Percentiles rank a stretch among this genome's conserved stretches.
These are phyloP conservation scores for Podarcis lilfordi DNA, from an alignment of 2,797 vertebrate genomes.

Conservation along the genomic window DNA sequence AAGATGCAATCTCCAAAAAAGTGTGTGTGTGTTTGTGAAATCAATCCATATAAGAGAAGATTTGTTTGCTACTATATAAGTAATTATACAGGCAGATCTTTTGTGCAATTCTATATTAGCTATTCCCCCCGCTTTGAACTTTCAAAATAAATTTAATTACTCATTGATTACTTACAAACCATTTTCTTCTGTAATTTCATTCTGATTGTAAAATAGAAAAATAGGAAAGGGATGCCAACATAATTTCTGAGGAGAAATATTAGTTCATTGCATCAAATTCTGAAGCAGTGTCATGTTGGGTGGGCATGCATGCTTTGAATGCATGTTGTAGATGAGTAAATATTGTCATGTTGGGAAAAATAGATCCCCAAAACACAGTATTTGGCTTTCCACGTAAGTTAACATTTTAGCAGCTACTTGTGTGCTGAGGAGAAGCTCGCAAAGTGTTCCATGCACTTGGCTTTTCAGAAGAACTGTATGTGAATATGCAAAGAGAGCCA, in stretches of 20 bases:
- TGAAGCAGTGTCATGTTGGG: constrained; percentile 20
- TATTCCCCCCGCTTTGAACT: constrained; percentile 54
- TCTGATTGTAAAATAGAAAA: constrained; percentile 63
- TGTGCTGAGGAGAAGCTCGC: neutral
- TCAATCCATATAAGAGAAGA: constrained; percentile 57
- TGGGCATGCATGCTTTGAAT: constrained; percentile 18
- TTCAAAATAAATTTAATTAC: constrained; percentile 52
- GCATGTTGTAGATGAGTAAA: constrained; percentile 8
- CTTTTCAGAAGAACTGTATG: neutral
- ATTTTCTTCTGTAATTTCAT: constrained; percentile 63
- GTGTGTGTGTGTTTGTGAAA: neutral
- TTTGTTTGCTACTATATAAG: constrained; percentile 57
- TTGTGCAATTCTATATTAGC: constrained; percentile 32
- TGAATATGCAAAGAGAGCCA: neutral
- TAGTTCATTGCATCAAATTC: constrained; percentile 52
- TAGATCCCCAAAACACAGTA: neutral
- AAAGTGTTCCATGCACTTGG: neutral
- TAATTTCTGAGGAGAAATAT: constrained; percentile 55
- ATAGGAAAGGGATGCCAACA: constrained; percentile 20
- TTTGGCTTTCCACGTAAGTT: neutral
- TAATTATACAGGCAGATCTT: constrained; percentile 53
- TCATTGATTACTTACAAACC: constrained; percentile 59
- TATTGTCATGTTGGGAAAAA: neutral
- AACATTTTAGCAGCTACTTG: neutral
- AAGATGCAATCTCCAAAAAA: constrained; percentile 64